These are phyloP conservation scores for Chaetorhynchus papuensis DNA, from an alignment of 2,113 vertebrate species.

Conservation along the genomic window DNA sequence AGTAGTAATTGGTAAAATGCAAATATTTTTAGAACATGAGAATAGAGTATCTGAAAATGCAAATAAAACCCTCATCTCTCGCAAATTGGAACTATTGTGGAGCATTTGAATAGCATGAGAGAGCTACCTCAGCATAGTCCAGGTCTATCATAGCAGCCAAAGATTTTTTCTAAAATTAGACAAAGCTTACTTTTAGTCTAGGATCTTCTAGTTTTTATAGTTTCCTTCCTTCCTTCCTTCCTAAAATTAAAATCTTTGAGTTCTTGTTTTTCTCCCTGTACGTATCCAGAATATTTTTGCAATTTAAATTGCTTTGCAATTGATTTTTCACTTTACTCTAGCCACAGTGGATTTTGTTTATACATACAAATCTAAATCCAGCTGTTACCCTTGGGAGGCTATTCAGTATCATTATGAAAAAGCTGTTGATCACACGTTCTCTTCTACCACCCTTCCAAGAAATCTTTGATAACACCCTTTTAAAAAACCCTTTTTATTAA, in stretches of 20 bases:
- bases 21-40: not conserved
- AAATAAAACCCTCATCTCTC: not conserved
- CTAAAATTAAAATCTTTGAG: not conserved
- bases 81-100: not conserved
- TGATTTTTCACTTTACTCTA: not conserved
- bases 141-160: not conserved
- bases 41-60: not conserved
- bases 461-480: not conserved
- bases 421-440: not conserved
- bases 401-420: not conserved
- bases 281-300: not conserved
- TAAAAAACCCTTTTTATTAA: not conserved
- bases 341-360: not conserved
- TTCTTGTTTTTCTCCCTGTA: not conserved
- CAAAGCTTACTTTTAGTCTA: not conserved
- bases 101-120: not conserved
- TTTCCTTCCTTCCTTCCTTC: too few relatives aligned
- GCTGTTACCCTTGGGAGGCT: not conserved
- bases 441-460: not conserved
- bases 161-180: not conserved
- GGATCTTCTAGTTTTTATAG: not conserved
- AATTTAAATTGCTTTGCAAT: not conserved
- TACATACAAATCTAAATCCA: not conserved
- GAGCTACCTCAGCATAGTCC: not conserved
- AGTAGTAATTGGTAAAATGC: not conserved